Percentiles rank a stretch among this genome's conserved stretches.
Conservation (phyloP, 2,113 vertebrate genomes). For the Coreoperca whiteheadi region DNA sequence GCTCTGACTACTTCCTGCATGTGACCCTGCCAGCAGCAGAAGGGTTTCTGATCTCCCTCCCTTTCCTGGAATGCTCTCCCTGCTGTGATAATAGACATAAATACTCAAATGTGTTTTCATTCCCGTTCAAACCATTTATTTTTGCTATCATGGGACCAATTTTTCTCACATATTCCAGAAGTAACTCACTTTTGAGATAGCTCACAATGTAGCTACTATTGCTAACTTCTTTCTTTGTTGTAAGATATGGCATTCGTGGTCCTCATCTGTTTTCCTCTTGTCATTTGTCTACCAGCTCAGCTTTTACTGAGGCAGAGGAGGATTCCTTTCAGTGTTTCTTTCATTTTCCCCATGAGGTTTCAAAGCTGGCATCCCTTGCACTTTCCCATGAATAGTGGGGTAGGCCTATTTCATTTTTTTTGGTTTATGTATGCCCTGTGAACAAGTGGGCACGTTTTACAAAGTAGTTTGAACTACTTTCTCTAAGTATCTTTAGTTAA, state of each 20-base stretch:
- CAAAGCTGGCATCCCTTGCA: too few species aligned
- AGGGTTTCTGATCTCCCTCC: background rate
- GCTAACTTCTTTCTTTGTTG: background rate
- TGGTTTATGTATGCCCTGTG: too few species aligned
- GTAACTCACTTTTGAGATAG: background rate
- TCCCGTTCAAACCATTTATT: background rate
- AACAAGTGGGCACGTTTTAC: too few species aligned
- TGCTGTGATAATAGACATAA: background rate
- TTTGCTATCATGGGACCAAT: background rate
- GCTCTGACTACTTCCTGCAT: background rate
- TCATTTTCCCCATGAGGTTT: background rate
- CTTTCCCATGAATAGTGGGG: too few species aligned
- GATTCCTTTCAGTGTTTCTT: background rate
- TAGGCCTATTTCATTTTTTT: too few species aligned
- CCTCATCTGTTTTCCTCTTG: background rate
- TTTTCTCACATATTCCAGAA: too few species aligned
- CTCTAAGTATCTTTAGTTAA: too few species aligned
- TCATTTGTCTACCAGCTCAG: background rate
- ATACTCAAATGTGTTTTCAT: background rate
- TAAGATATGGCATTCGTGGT: background rate
- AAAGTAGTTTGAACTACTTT: too few species aligned
- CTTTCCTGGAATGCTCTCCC: background rate
- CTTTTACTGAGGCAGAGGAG: background rate
- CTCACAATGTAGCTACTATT: background rate
- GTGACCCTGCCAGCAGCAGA: background rate